These are phyloP conservation scores for Chiroxiphia lanceolata DNA, from an alignment of 2,797 vertebrate genomes.

Conservation along the genomic window DNA sequence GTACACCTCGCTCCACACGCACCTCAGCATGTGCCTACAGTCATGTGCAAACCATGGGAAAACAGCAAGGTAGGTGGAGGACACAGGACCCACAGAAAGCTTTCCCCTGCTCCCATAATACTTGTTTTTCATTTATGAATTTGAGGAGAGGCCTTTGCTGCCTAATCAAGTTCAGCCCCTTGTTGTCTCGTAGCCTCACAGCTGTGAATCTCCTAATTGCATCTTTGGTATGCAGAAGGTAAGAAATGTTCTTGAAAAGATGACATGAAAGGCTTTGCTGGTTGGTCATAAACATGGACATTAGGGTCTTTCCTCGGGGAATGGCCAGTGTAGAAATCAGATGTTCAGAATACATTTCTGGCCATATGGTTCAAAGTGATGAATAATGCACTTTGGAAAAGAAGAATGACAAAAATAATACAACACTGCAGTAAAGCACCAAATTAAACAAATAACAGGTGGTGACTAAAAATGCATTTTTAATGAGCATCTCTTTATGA, in stretches of 20 bases:
- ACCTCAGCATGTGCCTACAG: rapidly evolving
- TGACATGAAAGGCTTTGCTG: background rate
- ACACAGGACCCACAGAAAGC: background rate
- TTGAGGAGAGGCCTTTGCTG: background rate
- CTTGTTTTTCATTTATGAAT: background rate
- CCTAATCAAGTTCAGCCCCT: background rate
- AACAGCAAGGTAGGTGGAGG: background rate
- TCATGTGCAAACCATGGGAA: background rate
- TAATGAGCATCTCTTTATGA: slow-evolving; percentile 19
- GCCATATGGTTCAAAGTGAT: slow-evolving; percentile 32
- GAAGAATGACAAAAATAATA: background rate
- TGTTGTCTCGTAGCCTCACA: background rate
- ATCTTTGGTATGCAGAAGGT: background rate
- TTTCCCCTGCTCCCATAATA: background rate
- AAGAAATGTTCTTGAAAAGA: slow-evolving; percentile 10
- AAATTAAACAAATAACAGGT: slow-evolving; percentile 56
- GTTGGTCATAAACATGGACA: background rate
- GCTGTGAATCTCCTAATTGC: slow-evolving; percentile 31
- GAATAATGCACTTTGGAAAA: slow-evolving; percentile 16
- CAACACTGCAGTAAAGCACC: background rate
- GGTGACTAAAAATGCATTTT: slow-evolving; percentile 42
- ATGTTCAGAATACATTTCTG: slow-evolving; percentile 23
- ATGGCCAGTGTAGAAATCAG: slow-evolving; percentile 26
- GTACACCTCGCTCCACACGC: background rate
- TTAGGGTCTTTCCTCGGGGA: background rate